Conservation (phyloP, 2,797 vertebrate species). For the Lerista edwardsae region DNA sequence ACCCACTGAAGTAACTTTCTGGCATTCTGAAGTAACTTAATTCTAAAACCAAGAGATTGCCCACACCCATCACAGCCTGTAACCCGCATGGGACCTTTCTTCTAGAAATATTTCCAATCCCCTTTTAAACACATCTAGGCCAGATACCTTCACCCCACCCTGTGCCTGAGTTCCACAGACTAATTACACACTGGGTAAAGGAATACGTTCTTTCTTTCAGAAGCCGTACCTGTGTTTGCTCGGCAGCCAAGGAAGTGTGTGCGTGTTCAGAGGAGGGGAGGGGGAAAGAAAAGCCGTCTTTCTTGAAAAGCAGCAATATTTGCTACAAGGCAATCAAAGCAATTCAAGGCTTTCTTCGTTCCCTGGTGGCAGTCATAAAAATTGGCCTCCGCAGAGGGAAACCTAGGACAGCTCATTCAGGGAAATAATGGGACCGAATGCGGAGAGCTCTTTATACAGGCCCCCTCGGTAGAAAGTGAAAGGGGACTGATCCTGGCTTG, state of each 20-base stretch:
- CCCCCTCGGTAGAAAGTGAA: conserved; percentile 25
- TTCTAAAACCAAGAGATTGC: too few relatives aligned
- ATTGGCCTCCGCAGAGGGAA: conserved; percentile 41
- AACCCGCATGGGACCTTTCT: too few relatives aligned
- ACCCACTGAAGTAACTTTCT: too few relatives aligned
- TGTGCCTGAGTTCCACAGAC: too few relatives aligned
- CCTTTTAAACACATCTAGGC: too few relatives aligned
- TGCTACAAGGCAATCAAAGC: conserved; percentile 32
- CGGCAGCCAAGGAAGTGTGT: conserved; percentile 41
- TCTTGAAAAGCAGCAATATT: conserved; percentile 38
- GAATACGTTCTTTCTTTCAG: too few relatives aligned
- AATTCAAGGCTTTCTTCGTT: conserved; percentile 33
- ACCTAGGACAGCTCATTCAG: conserved; percentile 45
- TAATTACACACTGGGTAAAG: too few relatives aligned
- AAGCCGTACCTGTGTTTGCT: conserved; percentile 48
- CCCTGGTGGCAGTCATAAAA: conserved; percentile 41
- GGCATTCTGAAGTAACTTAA: too few relatives aligned
- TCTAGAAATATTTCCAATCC: too few relatives aligned
- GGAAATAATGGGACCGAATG: conserved; percentile 41
- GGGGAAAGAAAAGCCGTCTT: conserved; percentile 33
- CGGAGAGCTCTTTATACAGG: background rate
- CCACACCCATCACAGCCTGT: too few relatives aligned
- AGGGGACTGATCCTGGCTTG: background rate
- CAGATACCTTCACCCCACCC: too few relatives aligned
- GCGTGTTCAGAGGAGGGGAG: conserved; percentile 37